These are phyloP conservation scores for Nemapogon koenigi DNA, from an alignment of 2,888 invertebrate species.

Conservation along the genomic window DNA sequence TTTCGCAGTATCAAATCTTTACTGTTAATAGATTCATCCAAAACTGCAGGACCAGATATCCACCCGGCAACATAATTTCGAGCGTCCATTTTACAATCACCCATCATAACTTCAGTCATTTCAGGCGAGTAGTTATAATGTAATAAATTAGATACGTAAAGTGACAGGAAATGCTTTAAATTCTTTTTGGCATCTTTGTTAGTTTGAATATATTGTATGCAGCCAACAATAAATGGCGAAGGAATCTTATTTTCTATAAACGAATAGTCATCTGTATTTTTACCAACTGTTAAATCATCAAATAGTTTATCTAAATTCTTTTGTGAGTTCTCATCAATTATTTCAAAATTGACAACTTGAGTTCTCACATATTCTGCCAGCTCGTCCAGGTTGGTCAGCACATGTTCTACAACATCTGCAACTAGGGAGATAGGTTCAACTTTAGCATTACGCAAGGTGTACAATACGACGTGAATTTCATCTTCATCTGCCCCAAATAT, in stretches of 20 bases:
- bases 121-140: conserved; percentile 65
- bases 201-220: conserved; percentile 37
- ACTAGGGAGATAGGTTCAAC: conserved; percentile 35
- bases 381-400: conserved; percentile 35
- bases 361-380: conserved; percentile 35
- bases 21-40: conserved; percentile 33
- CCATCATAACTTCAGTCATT: conserved; percentile 51
- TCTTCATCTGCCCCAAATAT: conserved; percentile 69
- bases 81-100: conserved; percentile 49
- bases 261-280: conserved; percentile 31
- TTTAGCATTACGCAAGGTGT: conserved; percentile 45
- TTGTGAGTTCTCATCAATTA: conserved; percentile 34
- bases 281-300: conserved; percentile 41
- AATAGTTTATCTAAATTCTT: conserved; percentile 38
- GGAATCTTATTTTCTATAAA: conserved; percentile 47
- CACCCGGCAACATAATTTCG: conserved; percentile 60
- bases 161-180: conserved; percentile 43
- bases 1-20: conserved; percentile 33
- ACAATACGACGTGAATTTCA: conserved; percentile 74
- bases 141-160: conserved; percentile 59
- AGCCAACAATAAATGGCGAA: conserved; percentile 48
- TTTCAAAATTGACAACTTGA: conserved; percentile 42
- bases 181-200: conserved; percentile 39
- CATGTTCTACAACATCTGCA: conserved; percentile 40
- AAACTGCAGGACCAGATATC: conserved; percentile 33